Conservation (phyloP, 2,113 vertebrate species). For the Clarias macrocephalus region DNA sequence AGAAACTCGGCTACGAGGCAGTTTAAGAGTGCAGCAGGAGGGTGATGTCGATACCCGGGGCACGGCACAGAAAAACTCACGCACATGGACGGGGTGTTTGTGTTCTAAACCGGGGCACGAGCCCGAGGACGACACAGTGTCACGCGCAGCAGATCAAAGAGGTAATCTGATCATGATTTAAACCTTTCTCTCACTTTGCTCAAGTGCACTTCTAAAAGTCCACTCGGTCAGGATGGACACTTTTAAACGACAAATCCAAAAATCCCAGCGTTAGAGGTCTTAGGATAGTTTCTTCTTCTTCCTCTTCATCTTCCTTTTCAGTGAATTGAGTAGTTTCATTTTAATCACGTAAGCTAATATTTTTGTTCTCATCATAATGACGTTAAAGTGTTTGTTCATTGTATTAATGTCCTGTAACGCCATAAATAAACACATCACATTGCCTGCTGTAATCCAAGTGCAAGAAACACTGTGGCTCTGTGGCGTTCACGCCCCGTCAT, state of each 20-base stretch:
- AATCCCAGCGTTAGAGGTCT: too few species aligned
- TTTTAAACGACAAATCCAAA: not conserved
- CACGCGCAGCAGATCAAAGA: not conserved
- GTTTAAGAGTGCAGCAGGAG: not conserved
- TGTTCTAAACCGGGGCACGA: not conserved
- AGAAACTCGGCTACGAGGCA: not conserved
- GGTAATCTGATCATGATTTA: not conserved
- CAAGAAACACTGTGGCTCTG: not conserved
- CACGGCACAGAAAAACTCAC: not conserved
- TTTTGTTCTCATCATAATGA: not conserved
- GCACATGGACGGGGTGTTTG: not conserved
- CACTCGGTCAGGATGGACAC: not conserved
- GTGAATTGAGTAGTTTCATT: not conserved
- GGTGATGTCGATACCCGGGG: constrained; percentile 24
- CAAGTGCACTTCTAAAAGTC: not conserved
- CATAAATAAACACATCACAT: not conserved
- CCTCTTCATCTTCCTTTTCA: not conserved
- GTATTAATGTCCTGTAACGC: not conserved
- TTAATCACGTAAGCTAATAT: not conserved
- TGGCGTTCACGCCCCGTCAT: not conserved
- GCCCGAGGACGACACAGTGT: not conserved
- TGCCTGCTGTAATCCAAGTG: not conserved
- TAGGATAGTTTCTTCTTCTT: too few species aligned
- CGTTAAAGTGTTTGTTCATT: not conserved
- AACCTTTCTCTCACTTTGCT: not conserved